Percentiles rank a stretch among this genome's conserved stretches.
Evolutionary conservation across 2,888 invertebrate species (phyloP).

Genomic region (Macrophya alboannulata): DNA sequence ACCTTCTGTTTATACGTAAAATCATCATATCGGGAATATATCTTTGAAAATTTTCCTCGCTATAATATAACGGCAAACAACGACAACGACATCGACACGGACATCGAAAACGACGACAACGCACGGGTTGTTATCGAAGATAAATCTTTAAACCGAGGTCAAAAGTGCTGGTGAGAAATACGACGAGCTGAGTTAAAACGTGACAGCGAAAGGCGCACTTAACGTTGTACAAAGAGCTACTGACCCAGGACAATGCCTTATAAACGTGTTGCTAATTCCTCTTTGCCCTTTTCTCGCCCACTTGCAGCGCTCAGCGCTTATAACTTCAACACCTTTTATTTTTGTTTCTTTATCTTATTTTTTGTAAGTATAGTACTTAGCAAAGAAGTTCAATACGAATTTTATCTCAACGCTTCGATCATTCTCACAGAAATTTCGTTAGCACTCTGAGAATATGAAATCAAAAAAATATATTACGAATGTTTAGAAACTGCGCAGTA

Average conservation of each 20-base stretch:
- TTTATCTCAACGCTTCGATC: neutral
- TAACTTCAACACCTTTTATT: neutral
- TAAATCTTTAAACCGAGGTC: constrained; percentile 39
- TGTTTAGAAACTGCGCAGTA: too few relatives aligned
- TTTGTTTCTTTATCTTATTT: too few relatives aligned
- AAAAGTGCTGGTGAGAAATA: constrained; percentile 14
- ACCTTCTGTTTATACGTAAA: neutral
- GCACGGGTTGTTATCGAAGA: constrained; percentile 37
- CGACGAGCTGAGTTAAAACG: constrained; percentile 34
- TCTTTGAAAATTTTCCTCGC: constrained; percentile 18
- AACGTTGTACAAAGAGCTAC: constrained; percentile 35
- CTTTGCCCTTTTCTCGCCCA: constrained; percentile 20
- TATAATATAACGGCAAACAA: neutral
- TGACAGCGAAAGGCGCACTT: constrained; percentile 15
- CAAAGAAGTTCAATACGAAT: neutral
- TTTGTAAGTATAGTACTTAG: neutral
- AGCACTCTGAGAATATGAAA: too few relatives aligned
- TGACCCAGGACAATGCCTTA: constrained; percentile 22
- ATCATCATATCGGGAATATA: neutral
- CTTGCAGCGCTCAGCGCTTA: neutral
- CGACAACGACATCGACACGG: neutral
- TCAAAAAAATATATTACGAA: too few relatives aligned
- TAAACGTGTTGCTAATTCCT: neutral
- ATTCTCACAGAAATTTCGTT: too few relatives aligned
- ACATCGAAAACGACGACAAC: neutral